Evolutionary conservation across 2,888 invertebrate genomes (phyloP).

Genomic region (Pachycephus smyrnensis): DNA sequence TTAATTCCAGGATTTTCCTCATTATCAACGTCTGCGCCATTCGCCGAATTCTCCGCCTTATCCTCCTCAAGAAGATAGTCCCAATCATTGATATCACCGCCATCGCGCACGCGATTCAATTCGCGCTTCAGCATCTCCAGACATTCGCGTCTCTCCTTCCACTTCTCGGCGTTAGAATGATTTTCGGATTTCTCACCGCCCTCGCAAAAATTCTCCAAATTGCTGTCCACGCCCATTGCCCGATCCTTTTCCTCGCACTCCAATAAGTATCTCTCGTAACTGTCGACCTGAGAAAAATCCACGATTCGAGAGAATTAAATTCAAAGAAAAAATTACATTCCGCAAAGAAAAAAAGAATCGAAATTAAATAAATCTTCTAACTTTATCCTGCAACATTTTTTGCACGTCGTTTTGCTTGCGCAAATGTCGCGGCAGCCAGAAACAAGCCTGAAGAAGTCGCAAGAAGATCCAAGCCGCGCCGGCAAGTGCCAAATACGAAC

Average conservation of each 20-base stretch:
- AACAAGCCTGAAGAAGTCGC: conserved; percentile 75
- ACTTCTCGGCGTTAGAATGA: conserved; percentile 40
- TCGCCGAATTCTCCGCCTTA: conserved; percentile 19
- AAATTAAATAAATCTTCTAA: conserved; percentile 52
- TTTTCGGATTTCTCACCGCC: conserved; percentile 15
- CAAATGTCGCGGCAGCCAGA: conserved; percentile 74
- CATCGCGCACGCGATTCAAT: conserved; percentile 54
- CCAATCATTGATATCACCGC: conserved; percentile 58
- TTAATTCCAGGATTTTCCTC: conserved; percentile 5
- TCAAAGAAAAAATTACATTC: background rate
- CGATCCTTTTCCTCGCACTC: conserved; percentile 59
- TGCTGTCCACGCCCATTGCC: conserved; percentile 26
- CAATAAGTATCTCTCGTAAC: conserved; percentile 57
- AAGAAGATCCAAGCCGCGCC: conserved; percentile 76
- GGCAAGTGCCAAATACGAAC: conserved; percentile 73
- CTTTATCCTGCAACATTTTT: conserved; percentile 69
- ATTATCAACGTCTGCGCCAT: conserved; percentile 13
- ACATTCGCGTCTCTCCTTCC: conserved; percentile 61
- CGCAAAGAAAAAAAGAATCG: background rate
- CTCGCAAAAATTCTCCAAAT: conserved; percentile 16
- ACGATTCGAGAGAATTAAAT: background rate
- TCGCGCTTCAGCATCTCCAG: conserved; percentile 60
- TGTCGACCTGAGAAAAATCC: conserved; percentile 44
- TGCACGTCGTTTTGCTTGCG: conserved; percentile 71
- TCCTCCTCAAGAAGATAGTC: conserved; percentile 55